Base-by-base conservation (phyloP, 2,888 invertebrate species). In the Enoplolaimus lenunculus region DNA sequence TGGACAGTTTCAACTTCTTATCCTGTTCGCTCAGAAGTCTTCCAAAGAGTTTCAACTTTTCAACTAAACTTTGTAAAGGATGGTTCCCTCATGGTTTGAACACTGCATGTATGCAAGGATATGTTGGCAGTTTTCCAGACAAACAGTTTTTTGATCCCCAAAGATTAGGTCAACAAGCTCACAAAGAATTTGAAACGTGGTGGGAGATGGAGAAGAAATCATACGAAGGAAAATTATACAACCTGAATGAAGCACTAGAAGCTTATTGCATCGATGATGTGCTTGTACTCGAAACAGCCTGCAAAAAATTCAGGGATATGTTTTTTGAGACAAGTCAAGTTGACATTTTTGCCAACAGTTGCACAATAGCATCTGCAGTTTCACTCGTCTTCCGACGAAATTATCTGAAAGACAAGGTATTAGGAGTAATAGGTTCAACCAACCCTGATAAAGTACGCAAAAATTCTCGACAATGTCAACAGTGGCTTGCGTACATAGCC, bases 111-210 rank as follows among this genome's bases (percentile, higher is more conserved):
- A 62, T 7, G 28, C 64, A 62, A 26, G 26, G 31, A 16, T 62
- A 62, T 62, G 13, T 16, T 62, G 64, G 64, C 31, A 7, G 7
- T 62, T 62, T 62, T n/a, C 64, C 64, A 7, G 64, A 26, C 31
- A 7, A 13, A 62, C 28, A 62, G 31, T 62, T 30, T 62, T 62
- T 13, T n/a, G 26, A 7, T 7, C n/a, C 7, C 13, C 16, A 7
- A 7, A 7, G 7, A 16, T 30, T 62, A 33, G 31, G 26, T 7
- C 30, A 13, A 62, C 28, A 26, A 26, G n/a, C 28, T 33, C 28
- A 62, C 28, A 7, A n/a, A 7, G 7, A 7, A 62, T 62, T 62
- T 26, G 28, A 30, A 26, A 13, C 64, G 7, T 62, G 64, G 64
- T 26, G 31, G 28, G 16, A 7, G 31, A 7, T 33, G 13, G n/a